phyloP scores from a whole-genome alignment of 2,888 invertebrate species.

The Barypeithes pellucidus region DNA sequence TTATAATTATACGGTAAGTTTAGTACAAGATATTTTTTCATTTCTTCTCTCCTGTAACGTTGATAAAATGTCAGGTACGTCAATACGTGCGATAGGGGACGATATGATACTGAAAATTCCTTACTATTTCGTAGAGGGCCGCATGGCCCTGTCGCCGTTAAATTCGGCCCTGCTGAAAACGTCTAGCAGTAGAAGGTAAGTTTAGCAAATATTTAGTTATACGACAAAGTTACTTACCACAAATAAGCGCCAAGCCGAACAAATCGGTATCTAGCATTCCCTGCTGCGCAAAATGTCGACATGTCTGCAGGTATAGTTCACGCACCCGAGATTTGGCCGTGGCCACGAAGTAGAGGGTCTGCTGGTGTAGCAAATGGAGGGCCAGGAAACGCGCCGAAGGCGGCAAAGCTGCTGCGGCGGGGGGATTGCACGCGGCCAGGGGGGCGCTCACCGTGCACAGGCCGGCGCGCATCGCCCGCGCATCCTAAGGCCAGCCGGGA shows the following conservation, averaged over 20 bases:
- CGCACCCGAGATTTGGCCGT: conserved; percentile 89
- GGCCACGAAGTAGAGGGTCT: conserved; percentile 74
- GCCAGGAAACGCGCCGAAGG: conserved; percentile 79
- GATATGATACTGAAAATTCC: too few relatives aligned
- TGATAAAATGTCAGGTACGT: too few relatives aligned
- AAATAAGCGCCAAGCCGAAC: conserved; percentile 88
- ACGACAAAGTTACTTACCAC: conserved; percentile 77
- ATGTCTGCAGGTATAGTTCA: conserved; percentile 87
- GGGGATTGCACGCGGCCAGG: conserved; percentile 83
- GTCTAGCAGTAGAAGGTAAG: too few relatives aligned
- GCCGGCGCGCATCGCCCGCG: conserved; percentile 75
- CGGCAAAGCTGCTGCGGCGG: conserved; percentile 70
- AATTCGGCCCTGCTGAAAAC: too few relatives aligned
- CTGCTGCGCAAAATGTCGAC: conserved; percentile 85
- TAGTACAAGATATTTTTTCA: too few relatives aligned
- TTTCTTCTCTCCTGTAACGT: too few relatives aligned
- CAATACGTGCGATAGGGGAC: too few relatives aligned
- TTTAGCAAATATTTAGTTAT: too few relatives aligned
- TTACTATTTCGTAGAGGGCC: too few relatives aligned
- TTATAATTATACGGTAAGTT: too few relatives aligned
- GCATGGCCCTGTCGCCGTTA: too few relatives aligned
- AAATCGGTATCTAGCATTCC: conserved; percentile 89
- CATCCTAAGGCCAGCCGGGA: conserved; percentile 77
- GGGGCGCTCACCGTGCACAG: conserved; percentile 88
- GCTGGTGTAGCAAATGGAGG: conserved; percentile 77